These are phyloP conservation scores for Poecilia wingei DNA, from an alignment of 2,797 vertebrate species.

Conservation along the genomic window DNA sequence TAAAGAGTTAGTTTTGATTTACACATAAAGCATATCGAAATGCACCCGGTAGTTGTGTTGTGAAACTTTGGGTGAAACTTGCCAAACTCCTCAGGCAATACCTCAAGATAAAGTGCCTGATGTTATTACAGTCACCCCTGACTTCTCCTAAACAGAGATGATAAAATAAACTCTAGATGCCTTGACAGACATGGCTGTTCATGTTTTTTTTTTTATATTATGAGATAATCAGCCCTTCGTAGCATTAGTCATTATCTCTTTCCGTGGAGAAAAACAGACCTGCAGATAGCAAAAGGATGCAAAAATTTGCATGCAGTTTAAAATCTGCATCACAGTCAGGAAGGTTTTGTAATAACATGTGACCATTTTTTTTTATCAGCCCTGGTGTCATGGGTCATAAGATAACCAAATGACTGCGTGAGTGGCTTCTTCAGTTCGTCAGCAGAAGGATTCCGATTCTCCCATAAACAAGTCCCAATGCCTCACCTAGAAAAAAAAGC, in stretches of 20 bases:
- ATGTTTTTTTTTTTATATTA: slow-evolving; percentile 72
- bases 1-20: neutral
- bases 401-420: slow-evolving; percentile 67
- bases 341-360: slow-evolving; percentile 45
- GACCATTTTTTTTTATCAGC: slow-evolving; percentile 61
- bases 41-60: neutral
- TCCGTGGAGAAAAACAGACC: slow-evolving; percentile 19
- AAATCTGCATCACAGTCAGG: slow-evolving; percentile 66
- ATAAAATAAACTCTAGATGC: slow-evolving; percentile 20
- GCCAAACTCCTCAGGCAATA: neutral
- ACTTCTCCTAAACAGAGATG: slow-evolving; percentile 1
- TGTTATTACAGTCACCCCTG: neutral
- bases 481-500: slow-evolving; percentile 62
- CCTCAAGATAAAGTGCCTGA: neutral
- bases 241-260: slow-evolving; percentile 77
- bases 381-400: slow-evolving; percentile 61
- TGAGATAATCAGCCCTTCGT: slow-evolving; percentile 77
- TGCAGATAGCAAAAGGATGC: slow-evolving; percentile 76
- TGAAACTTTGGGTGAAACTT: neutral
- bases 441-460: slow-evolving; percentile 61
- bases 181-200: slow-evolving; percentile 73
- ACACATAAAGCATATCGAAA: neutral
- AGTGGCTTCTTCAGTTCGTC: slow-evolving; percentile 50
- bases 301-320: slow-evolving; percentile 59
- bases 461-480: slow-evolving; percentile 63